Evolutionary conservation across 2,888 invertebrate genomes (phyloP).

Genomic region (Chorisops tibialis): DNA sequence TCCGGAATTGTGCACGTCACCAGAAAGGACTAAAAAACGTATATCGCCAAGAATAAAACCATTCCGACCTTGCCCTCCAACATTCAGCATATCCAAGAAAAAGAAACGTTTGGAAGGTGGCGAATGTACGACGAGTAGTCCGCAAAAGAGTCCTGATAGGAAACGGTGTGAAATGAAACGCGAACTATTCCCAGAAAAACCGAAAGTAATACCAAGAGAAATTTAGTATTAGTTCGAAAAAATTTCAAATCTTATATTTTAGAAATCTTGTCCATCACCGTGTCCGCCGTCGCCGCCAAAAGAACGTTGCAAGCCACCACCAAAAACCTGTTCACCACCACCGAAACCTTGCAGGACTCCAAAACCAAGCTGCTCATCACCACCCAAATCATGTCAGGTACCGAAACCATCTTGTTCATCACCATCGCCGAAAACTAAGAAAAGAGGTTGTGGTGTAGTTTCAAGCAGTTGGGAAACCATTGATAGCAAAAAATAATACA

Average conservation of each 20-base stretch:
- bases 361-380: no score
- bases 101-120: neutral
- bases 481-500: conserved; percentile 1
- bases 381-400: no score
- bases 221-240: neutral
- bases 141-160: neutral
- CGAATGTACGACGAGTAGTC: neutral
- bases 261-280: neutral
- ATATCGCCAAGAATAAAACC: neutral
- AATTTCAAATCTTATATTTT: neutral
- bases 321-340: neutral
- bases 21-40: neutral
- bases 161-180: no score
- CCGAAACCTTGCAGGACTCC: no score
- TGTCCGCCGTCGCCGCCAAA: neutral
- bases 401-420: neutral
- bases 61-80: neutral
- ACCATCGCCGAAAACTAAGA: neutral
- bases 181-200: no score
- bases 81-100: conserved; percentile 29
- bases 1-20: neutral
- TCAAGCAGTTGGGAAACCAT: conserved; percentile 19
- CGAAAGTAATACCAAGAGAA: neutral
- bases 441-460: neutral
- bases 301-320: neutral